phyloP scores from a whole-genome alignment of 2,888 invertebrate genomes.

The Drosophila kuntzei region DNA sequence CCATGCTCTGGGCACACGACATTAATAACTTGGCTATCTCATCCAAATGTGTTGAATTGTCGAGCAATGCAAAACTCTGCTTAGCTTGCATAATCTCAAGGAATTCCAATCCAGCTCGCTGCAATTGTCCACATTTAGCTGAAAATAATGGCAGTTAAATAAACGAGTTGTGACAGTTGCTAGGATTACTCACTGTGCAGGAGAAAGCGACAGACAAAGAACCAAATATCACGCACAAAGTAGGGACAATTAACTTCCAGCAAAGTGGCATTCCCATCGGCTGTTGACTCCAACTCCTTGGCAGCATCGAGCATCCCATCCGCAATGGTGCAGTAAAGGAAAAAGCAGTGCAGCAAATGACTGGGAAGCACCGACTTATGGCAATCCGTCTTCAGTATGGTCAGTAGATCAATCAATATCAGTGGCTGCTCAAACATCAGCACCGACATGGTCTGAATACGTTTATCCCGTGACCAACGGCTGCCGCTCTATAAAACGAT shows the following conservation, averaged over 20 bases:
- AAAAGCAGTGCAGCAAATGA: conserved; percentile 70
- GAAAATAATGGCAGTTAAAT: not conserved
- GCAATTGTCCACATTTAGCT: conserved; percentile 52
- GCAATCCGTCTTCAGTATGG: conserved; percentile 72
- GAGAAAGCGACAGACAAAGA: conserved; percentile 67
- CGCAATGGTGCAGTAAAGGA: conserved; percentile 70
- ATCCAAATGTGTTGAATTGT: conserved; percentile 55
- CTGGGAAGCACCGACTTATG: conserved; percentile 66
- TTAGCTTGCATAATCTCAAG: conserved; percentile 56
- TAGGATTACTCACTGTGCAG: conserved; percentile 42
- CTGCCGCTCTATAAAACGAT: conserved; percentile 6
- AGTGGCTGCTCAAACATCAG: conserved; percentile 63
- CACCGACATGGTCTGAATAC: conserved; percentile 30
- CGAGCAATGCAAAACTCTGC: conserved; percentile 29
- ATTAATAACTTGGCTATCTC: conserved; percentile 71
- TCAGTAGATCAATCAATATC: conserved; percentile 70
- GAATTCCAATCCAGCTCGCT: conserved; percentile 57
- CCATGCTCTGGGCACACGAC: conserved; percentile 40
- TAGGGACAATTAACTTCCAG: conserved; percentile 53
- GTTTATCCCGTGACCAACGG: conserved; percentile 18
- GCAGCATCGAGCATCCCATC: conserved; percentile 73
- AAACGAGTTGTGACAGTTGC: not conserved
- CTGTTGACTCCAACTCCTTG: not conserved
- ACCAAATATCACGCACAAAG: conserved; percentile 78
- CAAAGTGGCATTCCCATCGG: not conserved